phyloP scores from a whole-genome alignment of 1,140 invertebrate genomes.

The Whitmania pigra region DNA sequence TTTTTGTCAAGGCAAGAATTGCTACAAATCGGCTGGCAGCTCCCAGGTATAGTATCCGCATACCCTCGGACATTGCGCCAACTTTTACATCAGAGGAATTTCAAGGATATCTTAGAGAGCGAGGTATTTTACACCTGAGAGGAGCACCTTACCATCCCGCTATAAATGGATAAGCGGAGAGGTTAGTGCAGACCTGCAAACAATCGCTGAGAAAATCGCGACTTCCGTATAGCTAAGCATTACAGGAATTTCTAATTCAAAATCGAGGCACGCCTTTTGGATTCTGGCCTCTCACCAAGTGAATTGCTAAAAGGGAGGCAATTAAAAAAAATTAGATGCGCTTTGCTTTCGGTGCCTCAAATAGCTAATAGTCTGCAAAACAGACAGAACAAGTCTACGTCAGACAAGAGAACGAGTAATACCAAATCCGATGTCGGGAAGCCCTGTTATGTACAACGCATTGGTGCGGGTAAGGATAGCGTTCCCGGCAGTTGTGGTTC shows the following conservation, averaged over 20 bases:
- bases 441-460: too few species aligned
- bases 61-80: too few species aligned
- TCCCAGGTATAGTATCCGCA: too few species aligned
- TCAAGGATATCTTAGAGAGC: too few species aligned
- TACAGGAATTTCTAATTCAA: slow-evolving; percentile 15
- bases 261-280: slow-evolving; percentile 13
- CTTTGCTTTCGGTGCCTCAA: slow-evolving; percentile 7
- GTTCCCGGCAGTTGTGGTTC: background rate
- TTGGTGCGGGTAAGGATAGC: background rate
- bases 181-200: slow-evolving; percentile 27
- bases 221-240: background rate
- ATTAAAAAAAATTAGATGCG: slow-evolving; percentile 7
- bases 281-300: slow-evolving; percentile 5
- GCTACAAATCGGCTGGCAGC: too few species aligned
- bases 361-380: background rate
- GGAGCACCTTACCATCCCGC: too few species aligned
- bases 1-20: too few species aligned
- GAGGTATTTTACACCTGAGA: too few species aligned
- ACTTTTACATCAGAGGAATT: too few species aligned
- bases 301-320: slow-evolving; percentile 13
- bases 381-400: background rate
- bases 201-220: slow-evolving; percentile 21
- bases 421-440: too few species aligned
- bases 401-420: background rate
- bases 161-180: too few species aligned